These are phyloP conservation scores for Pachliopta kotzebuea DNA, from an alignment of 2,888 invertebrate species.

Conservation along the genomic window DNA sequence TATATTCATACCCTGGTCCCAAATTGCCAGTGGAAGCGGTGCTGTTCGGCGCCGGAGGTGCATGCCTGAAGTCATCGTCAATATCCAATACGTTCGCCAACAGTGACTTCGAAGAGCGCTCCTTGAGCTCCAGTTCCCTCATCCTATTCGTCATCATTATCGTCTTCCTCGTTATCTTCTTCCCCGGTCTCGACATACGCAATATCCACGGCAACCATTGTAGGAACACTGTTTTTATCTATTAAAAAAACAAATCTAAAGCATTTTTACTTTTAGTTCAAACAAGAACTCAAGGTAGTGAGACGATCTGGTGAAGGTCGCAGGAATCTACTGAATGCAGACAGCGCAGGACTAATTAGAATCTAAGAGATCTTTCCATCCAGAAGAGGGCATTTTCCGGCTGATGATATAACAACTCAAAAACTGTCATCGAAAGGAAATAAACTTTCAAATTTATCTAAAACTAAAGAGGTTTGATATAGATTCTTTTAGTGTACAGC, in stretches of 20 bases:
- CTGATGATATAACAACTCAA: too few species aligned
- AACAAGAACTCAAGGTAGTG: too few species aligned
- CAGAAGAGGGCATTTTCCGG: too few species aligned
- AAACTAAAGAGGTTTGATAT: too few species aligned
- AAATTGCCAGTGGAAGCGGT: slow-evolving; percentile 82
- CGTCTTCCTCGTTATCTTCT: slow-evolving; percentile 94
- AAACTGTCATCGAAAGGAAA: too few species aligned
- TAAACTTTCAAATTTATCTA: too few species aligned
- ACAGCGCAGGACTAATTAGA: too few species aligned
- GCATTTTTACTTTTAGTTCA: not conserved
- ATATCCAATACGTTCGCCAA: slow-evolving; percentile 97
- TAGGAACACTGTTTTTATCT: slow-evolving; percentile 97
- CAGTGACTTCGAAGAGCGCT: slow-evolving; percentile 95
- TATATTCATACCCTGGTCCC: slow-evolving; percentile 81
- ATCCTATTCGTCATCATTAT: slow-evolving; percentile 94
- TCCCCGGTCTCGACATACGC: slow-evolving; percentile 97
- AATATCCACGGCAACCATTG: slow-evolving; percentile 99
- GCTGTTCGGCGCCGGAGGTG: slow-evolving; percentile 82
- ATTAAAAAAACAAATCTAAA: slow-evolving; percentile 31
- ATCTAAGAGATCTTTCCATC: too few species aligned
- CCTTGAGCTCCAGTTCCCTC: slow-evolving; percentile 95
- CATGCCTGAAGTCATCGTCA: slow-evolving; percentile 95
- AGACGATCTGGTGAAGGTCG: too few species aligned
- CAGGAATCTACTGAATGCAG: too few species aligned
- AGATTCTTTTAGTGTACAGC: too few species aligned